These are phyloP conservation scores for Malaclemys terrapin DNA, from an alignment of 2,113 vertebrate species.

Conservation along the genomic window DNA sequence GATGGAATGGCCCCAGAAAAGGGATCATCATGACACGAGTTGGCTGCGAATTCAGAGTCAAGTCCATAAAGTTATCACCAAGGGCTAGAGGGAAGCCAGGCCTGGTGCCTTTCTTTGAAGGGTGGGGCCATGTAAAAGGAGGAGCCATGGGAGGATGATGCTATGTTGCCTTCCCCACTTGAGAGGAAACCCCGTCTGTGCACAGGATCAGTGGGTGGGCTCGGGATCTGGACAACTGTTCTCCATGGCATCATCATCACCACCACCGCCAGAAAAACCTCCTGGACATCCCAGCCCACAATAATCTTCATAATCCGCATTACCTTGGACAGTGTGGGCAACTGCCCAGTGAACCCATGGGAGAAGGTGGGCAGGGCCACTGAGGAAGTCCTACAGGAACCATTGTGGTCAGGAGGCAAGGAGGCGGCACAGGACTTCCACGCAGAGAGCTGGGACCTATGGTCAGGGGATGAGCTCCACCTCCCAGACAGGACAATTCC, in stretches of 20 bases:
- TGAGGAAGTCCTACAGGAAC: neutral
- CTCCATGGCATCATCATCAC: neutral
- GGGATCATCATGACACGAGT: constrained; percentile 12
- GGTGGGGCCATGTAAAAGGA: neutral
- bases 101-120: constrained; percentile 40
- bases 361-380: neutral
- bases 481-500: neutral
- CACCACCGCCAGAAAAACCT: neutral
- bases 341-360: neutral
- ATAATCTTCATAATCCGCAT: neutral
- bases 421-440: neutral
- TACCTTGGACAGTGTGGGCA: neutral
- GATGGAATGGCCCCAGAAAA: constrained; percentile 5
- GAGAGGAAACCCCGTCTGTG: neutral
- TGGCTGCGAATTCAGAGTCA: constrained; percentile 33
- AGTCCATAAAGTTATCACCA: constrained; percentile 37
- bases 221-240: neutral
- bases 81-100: constrained; percentile 63
- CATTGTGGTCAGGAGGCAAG: neutral
- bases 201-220: neutral
- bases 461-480: neutral
- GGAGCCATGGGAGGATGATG: neutral
- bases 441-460: neutral
- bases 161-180: neutral
- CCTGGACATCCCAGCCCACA: neutral